phyloP scores from a whole-genome alignment of 2,888 invertebrate species.

The Yponomeuta cagnagella region DNA sequence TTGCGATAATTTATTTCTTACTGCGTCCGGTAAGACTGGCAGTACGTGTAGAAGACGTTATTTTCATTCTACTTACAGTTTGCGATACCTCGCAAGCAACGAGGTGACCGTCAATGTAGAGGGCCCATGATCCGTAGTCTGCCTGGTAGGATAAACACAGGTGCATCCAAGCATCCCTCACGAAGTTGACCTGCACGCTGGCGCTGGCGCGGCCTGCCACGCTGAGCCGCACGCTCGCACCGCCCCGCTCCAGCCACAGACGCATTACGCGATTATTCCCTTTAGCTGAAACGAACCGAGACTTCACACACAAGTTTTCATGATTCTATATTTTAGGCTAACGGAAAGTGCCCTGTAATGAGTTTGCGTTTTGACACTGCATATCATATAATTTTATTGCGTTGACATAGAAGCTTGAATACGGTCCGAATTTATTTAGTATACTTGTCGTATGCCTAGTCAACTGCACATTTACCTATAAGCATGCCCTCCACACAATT shows the following conservation, averaged over 20 bases:
- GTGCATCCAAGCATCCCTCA: slow-evolving; percentile 76
- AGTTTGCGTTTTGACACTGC: too few relatives aligned
- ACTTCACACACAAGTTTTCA: neutral
- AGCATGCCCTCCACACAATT: too few relatives aligned
- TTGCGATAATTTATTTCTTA: too few relatives aligned
- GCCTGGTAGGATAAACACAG: slow-evolving; percentile 81
- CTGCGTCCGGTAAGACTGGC: too few relatives aligned
- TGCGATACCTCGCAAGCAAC: slow-evolving; percentile 49
- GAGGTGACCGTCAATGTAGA: slow-evolving; percentile 77
- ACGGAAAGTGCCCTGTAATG: too few relatives aligned
- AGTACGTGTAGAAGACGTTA: too few relatives aligned
- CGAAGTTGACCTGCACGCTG: slow-evolving; percentile 55
- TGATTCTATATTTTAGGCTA: neutral
- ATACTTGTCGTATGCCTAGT: too few relatives aligned
- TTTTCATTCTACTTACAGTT: slow-evolving; percentile 36
- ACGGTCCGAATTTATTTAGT: too few relatives aligned
- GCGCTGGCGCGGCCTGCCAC: slow-evolving; percentile 72
- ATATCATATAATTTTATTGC: neutral
- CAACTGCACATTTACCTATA: too few relatives aligned
- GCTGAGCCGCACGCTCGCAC: slow-evolving; percentile 70
- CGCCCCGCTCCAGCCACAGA: slow-evolving; percentile 77
- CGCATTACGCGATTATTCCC: slow-evolving; percentile 67
- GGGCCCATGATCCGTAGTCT: slow-evolving; percentile 75
- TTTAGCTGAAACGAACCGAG: slow-evolving; percentile 54
- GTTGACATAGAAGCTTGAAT: neutral